phyloP scores from a whole-genome alignment of 2,888 invertebrate species.

The Clunio marinus region DNA sequence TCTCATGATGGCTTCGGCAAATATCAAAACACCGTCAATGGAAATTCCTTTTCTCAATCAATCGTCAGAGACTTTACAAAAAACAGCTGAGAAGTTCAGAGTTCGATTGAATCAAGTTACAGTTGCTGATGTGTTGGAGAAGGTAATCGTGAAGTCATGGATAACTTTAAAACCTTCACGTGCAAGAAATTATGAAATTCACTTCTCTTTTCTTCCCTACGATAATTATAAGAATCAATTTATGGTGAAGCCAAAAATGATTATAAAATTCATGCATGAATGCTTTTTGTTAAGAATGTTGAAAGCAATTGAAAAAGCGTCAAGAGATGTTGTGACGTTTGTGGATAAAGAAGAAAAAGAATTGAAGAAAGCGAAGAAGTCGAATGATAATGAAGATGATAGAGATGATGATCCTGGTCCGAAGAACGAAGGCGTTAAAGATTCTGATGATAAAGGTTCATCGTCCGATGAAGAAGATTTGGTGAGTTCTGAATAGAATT shows the following conservation, averaged over 20 bases:
- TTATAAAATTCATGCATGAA: conserved; percentile 70
- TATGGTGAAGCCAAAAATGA: conserved; percentile 62
- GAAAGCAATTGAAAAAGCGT: conserved; percentile 57
- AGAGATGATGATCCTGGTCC: conserved; percentile 42
- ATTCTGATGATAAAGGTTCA: conserved; percentile 45
- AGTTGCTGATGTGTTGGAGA: conserved; percentile 73
- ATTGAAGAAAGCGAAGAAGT: conserved; percentile 49
- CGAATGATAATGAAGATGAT: conserved; percentile 52
- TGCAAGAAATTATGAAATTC: conserved; percentile 62
- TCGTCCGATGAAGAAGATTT: conserved; percentile 42
- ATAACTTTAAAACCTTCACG: conserved; percentile 57
- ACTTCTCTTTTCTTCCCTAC: conserved; percentile 69
- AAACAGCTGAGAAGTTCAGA: conserved; percentile 63
- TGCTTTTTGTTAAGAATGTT: conserved; percentile 67
- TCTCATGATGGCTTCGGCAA: conserved; percentile 90
- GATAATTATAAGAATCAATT: conserved; percentile 70
- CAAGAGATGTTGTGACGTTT: conserved; percentile 52
- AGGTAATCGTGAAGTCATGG: conserved; percentile 47
- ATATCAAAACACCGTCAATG: conserved; percentile 94
- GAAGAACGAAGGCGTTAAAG: conserved; percentile 42
- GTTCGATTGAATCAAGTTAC: conserved; percentile 72
- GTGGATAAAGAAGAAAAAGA: conserved; percentile 51
- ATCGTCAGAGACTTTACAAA: conserved; percentile 53
- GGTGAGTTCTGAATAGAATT: conserved; percentile 10
- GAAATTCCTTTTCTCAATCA: conserved; percentile 72